phyloP scores from a whole-genome alignment of 2,797 vertebrate genomes.

The Syngnathus rostellatus region DNA sequence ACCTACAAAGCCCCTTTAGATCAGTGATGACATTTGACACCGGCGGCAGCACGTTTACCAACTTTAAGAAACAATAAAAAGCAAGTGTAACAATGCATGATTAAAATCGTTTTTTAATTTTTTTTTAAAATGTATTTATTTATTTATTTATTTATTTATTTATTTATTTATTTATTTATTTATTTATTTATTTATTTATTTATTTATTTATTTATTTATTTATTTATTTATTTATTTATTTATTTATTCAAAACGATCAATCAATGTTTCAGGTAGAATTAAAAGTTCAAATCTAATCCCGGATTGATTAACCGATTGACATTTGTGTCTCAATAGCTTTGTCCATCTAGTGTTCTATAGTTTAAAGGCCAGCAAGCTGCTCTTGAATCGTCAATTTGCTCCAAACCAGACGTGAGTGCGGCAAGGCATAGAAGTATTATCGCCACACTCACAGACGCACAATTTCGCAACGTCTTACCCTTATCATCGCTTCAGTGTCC shows the following conservation, averaged over 20 bases:
- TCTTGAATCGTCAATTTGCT: neutral
- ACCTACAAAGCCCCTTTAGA: neutral
- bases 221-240: no score
- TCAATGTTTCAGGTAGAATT: no score
- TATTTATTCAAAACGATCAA: no score
- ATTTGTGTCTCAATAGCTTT: neutral
- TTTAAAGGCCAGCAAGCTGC: neutral
- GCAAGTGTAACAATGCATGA: no score
- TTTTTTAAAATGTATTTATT: neutral
- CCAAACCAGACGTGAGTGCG: neutral
- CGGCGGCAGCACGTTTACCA: neutral
- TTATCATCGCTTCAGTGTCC: slow-evolving; percentile 47
- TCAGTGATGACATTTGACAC: neutral
- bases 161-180: no score
- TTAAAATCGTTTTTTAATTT: neutral
- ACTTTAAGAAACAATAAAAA: neutral
- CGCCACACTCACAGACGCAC: slow-evolving; percentile 9
- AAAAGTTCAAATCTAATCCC: no score
- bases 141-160: no score
- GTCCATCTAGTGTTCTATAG: neutral
- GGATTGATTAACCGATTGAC: neutral
- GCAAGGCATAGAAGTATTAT: neutral
- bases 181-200: no score
- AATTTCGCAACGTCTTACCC: slow-evolving; percentile 26
- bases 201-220: no score